Evolutionary conservation across 2,797 vertebrate genomes (phyloP).

Genomic region (Amazona ochrocephala): DNA sequence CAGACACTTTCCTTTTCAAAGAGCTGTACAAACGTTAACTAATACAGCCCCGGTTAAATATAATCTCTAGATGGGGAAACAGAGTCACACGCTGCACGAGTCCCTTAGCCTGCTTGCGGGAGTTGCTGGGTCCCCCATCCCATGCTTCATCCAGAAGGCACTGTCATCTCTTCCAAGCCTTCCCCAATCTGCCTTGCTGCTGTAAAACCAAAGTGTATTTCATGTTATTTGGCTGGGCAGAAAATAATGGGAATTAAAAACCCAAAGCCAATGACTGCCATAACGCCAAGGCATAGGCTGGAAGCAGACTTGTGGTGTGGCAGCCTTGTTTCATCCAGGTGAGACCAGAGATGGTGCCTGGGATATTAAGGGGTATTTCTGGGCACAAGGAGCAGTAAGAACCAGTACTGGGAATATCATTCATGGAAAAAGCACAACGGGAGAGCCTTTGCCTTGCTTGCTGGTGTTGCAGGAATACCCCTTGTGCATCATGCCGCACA

Average conservation of each 20-base stretch:
- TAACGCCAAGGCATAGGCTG: background rate
- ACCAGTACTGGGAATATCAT: background rate
- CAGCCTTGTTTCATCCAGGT: background rate
- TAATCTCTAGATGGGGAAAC: background rate
- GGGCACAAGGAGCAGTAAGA: background rate
- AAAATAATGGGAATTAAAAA: background rate
- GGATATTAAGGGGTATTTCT: background rate
- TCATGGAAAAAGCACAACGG: background rate
- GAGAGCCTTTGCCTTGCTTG: background rate
- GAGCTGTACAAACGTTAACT: conserved; percentile 47
- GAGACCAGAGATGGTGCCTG: background rate
- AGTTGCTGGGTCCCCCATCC: background rate
- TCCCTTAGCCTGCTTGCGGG: background rate
- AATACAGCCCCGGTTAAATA: background rate
- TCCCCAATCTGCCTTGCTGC: background rate
- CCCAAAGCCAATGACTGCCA: rapidly evolving
- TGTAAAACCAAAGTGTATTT: background rate
- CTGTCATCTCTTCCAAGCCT: background rate
- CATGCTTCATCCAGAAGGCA: background rate
- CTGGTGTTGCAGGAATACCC: background rate
- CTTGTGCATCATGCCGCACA: rapidly evolving
- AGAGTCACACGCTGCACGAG: rapidly evolving
- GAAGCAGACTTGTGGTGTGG: background rate
- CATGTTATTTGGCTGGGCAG: background rate
- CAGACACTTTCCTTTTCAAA: conserved; percentile 49